These are phyloP conservation scores for Chrysotoxum bicinctum DNA, from an alignment of 2,888 invertebrate species.

Conservation along the genomic window DNA sequence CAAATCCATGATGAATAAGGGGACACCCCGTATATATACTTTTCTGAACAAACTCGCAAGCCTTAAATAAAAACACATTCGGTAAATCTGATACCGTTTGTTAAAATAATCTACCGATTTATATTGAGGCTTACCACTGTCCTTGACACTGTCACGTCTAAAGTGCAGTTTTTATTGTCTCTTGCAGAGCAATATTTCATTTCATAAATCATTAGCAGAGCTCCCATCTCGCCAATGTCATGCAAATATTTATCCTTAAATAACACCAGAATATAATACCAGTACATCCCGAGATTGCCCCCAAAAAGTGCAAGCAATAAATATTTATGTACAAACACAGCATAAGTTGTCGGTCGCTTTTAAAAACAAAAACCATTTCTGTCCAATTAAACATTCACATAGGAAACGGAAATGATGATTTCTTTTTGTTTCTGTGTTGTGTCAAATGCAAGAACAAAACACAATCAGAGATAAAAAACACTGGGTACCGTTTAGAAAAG, in stretches of 20 bases:
- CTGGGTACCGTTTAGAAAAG: not conserved
- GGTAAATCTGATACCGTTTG: not conserved
- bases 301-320: conserved; percentile 19
- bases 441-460: not conserved
- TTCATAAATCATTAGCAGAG: conserved; percentile 24
- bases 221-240: conserved; percentile 25
- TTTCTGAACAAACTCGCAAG: no score
- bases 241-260: conserved; percentile 33
- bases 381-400: conserved; percentile 36
- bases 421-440: not conserved
- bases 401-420: conserved; percentile 30
- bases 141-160: not conserved
- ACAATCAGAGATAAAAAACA: not conserved
- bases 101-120: not conserved
- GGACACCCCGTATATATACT: no score
- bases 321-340: conserved; percentile 23
- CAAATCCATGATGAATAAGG: no score
- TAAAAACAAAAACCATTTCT: conserved; percentile 31
- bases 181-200: not conserved
- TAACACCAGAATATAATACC: not conserved
- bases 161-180: not conserved
- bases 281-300: not conserved
- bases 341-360: conserved; percentile 16
- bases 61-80: no score
- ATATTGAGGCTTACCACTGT: not conserved